Percentiles rank a stretch among this genome's conserved stretches.
phyloP scores from a whole-genome alignment of 2,888 invertebrate species.

The Coecobrya sp. region DNA sequence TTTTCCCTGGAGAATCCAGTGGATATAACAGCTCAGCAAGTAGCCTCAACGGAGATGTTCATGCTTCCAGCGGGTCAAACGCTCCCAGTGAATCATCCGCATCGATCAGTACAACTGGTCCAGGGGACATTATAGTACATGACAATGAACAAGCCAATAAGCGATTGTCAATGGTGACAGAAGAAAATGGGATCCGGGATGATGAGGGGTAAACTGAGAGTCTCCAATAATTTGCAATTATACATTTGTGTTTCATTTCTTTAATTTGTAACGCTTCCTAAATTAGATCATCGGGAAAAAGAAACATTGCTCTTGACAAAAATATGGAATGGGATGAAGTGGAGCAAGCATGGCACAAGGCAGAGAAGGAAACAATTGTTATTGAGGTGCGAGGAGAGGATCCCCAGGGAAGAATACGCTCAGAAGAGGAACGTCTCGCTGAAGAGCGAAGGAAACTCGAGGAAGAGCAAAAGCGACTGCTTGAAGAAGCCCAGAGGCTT shows the following conservation, averaged over 20 bases:
- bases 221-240: not conserved
- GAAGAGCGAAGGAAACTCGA: constrained; percentile 87
- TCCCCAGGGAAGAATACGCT: constrained; percentile 71
- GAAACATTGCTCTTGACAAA: constrained; percentile 87
- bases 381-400: constrained; percentile 85
- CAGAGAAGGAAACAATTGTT: constrained; percentile 87
- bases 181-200: constrained; percentile 88
- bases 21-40: constrained; percentile 96
- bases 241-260: not conserved
- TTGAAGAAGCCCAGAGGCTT: constrained; percentile 87
- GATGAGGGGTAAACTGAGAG: constrained; percentile 66
- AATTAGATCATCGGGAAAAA: constrained; percentile 61
- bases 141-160: constrained; percentile 85
- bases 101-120: constrained; percentile 79
- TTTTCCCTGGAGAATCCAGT: constrained; percentile 94
- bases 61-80: constrained; percentile 82
- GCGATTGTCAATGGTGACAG: constrained; percentile 92
- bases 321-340: constrained; percentile 90
- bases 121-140: constrained; percentile 83
- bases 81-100: constrained; percentile 83
- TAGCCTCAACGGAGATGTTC: constrained; percentile 92
- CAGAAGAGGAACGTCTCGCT: constrained; percentile 86
- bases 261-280: not conserved
- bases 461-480: constrained; percentile 86
- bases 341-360: constrained; percentile 89